Evolutionary conservation across 2,797 vertebrate genomes (phyloP).

Genomic region (Emys orbicularis): DNA sequence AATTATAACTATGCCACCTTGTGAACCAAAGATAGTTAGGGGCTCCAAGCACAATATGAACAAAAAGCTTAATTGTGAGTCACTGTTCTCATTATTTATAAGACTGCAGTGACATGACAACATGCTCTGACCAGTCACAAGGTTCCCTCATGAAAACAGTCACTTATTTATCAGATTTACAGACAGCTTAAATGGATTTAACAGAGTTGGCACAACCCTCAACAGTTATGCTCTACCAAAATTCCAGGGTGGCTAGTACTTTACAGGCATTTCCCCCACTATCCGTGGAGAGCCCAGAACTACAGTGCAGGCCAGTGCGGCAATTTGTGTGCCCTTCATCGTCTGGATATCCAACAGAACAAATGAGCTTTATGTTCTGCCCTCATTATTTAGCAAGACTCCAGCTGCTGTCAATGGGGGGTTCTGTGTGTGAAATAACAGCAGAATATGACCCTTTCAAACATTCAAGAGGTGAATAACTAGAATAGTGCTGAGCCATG

Average conservation of each 20-base stretch:
- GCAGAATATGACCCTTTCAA: neutral
- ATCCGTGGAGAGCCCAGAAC: neutral
- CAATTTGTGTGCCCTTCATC: neutral
- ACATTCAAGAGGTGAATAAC: neutral
- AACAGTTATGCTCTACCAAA: conserved; percentile 18
- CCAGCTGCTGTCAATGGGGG: neutral
- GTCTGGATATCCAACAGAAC: neutral
- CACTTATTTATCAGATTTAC: conserved; percentile 48
- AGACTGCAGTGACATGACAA: neutral
- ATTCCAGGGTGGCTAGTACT: neutral
- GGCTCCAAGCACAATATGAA: neutral
- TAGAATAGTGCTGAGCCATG: conserved; percentile 1
- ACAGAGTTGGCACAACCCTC: conserved; percentile 2
- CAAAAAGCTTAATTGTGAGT: conserved; percentile 13
- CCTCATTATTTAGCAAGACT: conserved; percentile 13
- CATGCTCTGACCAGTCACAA: conserved; percentile 7
- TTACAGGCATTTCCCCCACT: neutral
- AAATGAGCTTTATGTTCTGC: neutral
- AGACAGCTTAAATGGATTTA: conserved; percentile 12
- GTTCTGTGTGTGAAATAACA: neutral
- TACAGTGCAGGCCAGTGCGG: neutral
- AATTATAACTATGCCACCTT: neutral
- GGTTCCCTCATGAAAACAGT: conserved; percentile 52
- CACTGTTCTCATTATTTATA: conserved; percentile 32
- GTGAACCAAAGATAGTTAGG: neutral